Percentiles rank a stretch among this genome's conserved stretches.
Conservation (phyloP, 2,113 vertebrate genomes). For the Nycticebus coucang region DNA sequence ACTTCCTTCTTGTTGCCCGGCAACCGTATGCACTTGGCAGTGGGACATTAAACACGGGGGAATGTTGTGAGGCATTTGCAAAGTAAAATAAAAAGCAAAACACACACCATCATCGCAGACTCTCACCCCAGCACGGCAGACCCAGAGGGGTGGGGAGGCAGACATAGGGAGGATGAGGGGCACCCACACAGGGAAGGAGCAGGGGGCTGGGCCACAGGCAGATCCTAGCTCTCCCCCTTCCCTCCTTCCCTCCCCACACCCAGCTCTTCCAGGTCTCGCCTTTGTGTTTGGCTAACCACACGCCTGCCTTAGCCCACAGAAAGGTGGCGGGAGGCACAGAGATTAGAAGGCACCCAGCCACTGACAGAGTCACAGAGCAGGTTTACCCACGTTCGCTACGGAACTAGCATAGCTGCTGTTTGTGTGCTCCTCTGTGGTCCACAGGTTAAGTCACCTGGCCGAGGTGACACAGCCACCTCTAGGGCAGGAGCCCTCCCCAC, state of each 20-base stretch:
- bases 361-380: neutral
- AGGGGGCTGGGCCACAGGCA: neutral
- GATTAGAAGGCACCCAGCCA: neutral
- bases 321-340: neutral
- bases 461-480: neutral
- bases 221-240: neutral
- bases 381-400: neutral
- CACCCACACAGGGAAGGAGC: neutral
- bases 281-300: neutral
- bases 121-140: neutral
- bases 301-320: neutral
- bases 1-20: slow-evolving; percentile 79
- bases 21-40: slow-evolving; percentile 76
- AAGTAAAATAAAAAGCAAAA: slow-evolving; percentile 70
- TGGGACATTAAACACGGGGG: slow-evolving; percentile 67
- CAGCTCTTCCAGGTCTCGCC: neutral
- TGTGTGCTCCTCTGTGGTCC: fast-evolving
- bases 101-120: neutral
- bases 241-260: neutral
- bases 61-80: slow-evolving; percentile 56
- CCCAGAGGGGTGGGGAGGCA: neutral
- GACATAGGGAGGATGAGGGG: fast-evolving
- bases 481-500: neutral
- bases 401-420: neutral
- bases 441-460: neutral